These are phyloP conservation scores for Ectobius pallidus DNA, from an alignment of 2,888 invertebrate genomes.

Conservation along the genomic window DNA sequence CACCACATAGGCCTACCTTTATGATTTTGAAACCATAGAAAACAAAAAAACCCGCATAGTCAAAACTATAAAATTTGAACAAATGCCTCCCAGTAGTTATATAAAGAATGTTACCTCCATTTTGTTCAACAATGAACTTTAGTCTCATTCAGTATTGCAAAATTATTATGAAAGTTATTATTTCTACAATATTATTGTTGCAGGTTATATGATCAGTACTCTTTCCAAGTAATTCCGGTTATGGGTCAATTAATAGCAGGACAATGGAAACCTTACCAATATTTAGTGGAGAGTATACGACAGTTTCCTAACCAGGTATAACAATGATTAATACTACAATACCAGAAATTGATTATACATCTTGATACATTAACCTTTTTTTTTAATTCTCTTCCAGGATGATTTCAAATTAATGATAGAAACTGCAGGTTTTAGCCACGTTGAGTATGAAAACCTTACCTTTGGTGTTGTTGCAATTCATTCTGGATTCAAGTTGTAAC, in stretches of 20 bases:
- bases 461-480: slow-evolving; percentile 95
- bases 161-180: no score
- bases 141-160: no score
- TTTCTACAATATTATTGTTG: no score
- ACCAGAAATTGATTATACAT: no score
- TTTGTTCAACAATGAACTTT: no score
- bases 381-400: slow-evolving; percentile 64
- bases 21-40: no score
- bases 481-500: slow-evolving; percentile 88
- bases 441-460: slow-evolving; percentile 87
- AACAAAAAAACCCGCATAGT: no score
- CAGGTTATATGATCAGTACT: slow-evolving; percentile 93
- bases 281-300: slow-evolving; percentile 96
- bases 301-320: slow-evolving; percentile 89
- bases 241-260: slow-evolving; percentile 92
- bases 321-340: no score
- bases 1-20: no score
- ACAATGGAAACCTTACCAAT: slow-evolving; percentile 97
- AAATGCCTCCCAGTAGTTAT: no score
- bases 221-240: slow-evolving; percentile 96
- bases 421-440: slow-evolving; percentile 85
- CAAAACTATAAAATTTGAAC: no score
- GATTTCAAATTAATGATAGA: slow-evolving; percentile 88
- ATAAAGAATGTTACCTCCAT: no score
- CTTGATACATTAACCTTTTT: background rate